phyloP scores from a whole-genome alignment of 2,113 vertebrate genomes.

The Meleagris gallopavo region DNA sequence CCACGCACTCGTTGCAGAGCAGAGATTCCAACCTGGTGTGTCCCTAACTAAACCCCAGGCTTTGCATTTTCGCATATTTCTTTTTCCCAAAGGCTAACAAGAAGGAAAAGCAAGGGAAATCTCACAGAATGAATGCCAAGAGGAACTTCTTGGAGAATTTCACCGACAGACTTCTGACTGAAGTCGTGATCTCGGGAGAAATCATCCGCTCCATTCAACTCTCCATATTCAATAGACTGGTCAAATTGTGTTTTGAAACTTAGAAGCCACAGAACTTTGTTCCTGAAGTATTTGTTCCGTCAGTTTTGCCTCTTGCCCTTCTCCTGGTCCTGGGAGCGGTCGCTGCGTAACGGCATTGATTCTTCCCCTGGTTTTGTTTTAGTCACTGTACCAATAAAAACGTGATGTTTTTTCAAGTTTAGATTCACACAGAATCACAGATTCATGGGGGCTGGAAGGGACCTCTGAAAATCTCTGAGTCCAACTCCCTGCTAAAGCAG shows the following conservation, averaged over 20 bases:
- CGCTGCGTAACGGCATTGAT: neutral
- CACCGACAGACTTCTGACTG: neutral
- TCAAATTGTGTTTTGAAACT: neutral
- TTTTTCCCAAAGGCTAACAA: neutral
- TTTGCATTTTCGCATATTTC: neutral
- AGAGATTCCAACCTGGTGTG: neutral
- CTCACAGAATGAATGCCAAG: neutral
- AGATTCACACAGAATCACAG: too few relatives aligned
- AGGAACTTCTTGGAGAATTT: neutral
- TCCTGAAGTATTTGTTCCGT: neutral
- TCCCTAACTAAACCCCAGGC: neutral
- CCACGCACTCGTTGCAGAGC: neutral
- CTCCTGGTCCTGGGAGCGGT: neutral
- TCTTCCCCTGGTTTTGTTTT: neutral
- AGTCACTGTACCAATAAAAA: neutral
- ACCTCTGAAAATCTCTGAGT: too few relatives aligned
- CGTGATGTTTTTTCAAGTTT: neutral
- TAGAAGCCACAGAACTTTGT: neutral
- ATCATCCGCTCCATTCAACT: neutral
- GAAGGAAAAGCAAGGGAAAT: neutral
- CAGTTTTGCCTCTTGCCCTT: neutral
- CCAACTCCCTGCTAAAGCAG: too few relatives aligned
- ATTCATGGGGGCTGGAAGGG: too few relatives aligned
- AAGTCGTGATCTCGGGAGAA: neutral
- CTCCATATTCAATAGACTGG: too few relatives aligned